Conservation (phyloP, 2,797 vertebrate genomes). For the Sebastes vulpes region DNA sequence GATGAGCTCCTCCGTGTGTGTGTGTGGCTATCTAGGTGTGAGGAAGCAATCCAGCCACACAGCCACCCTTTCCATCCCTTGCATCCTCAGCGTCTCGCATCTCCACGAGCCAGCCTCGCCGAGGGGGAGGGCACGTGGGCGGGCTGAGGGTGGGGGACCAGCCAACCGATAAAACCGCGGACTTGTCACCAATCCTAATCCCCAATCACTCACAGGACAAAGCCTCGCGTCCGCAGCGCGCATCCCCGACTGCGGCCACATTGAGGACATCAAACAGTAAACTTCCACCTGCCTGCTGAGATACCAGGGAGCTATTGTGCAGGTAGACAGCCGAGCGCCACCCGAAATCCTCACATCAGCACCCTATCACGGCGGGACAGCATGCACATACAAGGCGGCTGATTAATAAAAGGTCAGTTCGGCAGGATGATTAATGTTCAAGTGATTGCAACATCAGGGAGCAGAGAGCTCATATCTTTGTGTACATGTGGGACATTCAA, state of each 20-base stretch:
- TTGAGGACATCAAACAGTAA: conserved; percentile 66
- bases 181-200: conserved; percentile 79
- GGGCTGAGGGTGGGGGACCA: not conserved
- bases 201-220: conserved; percentile 83
- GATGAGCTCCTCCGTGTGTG: conserved; percentile 36
- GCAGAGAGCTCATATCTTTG: conserved; percentile 5
- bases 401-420: conserved; percentile 80
- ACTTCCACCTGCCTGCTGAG: conserved; percentile 83
- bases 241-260: conserved; percentile 49
- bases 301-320: conserved; percentile 80
- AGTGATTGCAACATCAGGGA: conserved; percentile 43
- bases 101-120: conserved; percentile 13
- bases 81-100: conserved; percentile 2
- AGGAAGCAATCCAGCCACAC: conserved; percentile 44
- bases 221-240: conserved; percentile 64
- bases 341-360: conserved; percentile 25
- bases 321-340: conserved; percentile 49
- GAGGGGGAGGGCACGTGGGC: conserved; percentile 1
- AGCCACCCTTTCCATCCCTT: conserved; percentile 26
- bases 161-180: conserved; percentile 65
- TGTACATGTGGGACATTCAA: not conserved
- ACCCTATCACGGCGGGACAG: conserved; percentile 67
- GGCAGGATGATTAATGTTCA: conserved; percentile 72
- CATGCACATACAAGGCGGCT: conserved; percentile 27
- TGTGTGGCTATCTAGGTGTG: conserved; percentile 12